Conservation (phyloP, 1,140 invertebrate species). For the Drosophila tristis region DNA sequence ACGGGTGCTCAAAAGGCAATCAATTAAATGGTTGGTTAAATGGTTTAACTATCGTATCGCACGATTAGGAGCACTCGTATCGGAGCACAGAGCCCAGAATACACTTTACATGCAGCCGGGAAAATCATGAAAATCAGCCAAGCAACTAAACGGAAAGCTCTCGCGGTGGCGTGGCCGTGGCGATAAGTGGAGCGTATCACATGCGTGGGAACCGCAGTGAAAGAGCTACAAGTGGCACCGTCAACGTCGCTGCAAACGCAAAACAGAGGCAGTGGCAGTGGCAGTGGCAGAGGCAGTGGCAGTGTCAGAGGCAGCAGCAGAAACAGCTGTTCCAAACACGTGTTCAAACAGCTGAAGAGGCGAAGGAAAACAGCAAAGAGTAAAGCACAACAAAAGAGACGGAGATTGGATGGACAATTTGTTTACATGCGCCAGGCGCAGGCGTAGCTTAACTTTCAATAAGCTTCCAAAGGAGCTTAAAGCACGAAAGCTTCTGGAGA, state of each 20-base stretch:
- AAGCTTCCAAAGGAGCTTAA: conserved; percentile 56
- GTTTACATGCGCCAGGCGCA: conserved; percentile 60
- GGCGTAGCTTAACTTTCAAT: conserved; percentile 58
- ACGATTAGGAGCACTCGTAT: too few relatives aligned
- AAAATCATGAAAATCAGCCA: too few relatives aligned
- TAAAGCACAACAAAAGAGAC: conserved; percentile 29
- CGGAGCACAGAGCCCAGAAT: too few relatives aligned
- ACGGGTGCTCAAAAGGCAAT: conserved; percentile 29
- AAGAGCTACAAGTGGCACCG: conserved; percentile 55
- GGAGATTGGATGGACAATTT: conserved; percentile 14
- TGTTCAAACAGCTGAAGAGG: conserved; percentile 55
- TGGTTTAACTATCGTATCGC: conserved; percentile 4
- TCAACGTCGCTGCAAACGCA: conserved; percentile 25
- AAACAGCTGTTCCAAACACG: conserved; percentile 21
- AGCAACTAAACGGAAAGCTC: conserved; percentile 1
- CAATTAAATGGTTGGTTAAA: conserved; percentile 13
- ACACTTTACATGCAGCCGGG: too few relatives aligned
- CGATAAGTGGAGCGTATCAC: conserved; percentile 14
- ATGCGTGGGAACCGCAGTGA: conserved; percentile 37
- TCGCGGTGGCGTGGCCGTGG: conserved; percentile 10
- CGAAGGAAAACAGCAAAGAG: conserved; percentile 40
- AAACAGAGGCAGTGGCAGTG: conserved; percentile 19
- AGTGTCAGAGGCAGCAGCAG: background rate
- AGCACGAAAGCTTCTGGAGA: conserved; percentile 42
- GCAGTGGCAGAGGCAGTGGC: conserved; percentile 22